Evolutionary conservation across 2,113 vertebrate genomes (phyloP), one percentile per base, ranked within the genome.

Genomic region (Channa argus): DNA sequence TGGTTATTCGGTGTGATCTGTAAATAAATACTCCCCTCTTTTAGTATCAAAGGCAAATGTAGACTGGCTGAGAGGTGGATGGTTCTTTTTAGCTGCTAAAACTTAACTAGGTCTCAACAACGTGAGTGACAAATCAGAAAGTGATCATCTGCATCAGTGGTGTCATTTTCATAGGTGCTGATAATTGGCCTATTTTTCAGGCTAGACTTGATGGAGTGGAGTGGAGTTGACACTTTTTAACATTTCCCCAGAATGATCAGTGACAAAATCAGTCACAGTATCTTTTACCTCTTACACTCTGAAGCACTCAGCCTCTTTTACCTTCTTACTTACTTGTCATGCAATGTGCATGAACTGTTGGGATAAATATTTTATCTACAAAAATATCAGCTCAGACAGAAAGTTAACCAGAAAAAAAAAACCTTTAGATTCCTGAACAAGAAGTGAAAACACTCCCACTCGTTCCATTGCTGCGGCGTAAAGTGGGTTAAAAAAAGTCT

Each of bases 391-490:
- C 45, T 61, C 44, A 67, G 37, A 63, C 38, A 65, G 24, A 24
- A 24, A 55, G 59, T 81, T 61, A 60, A 71, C 56, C 14, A 49
- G 13, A 54, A 53, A 58, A 55, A 59, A n/a, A 50, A 54, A 44
- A 71, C 5, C 53, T 56, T 69, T n/a, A 63, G 71, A 77, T 63
- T 54, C 14, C 37, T 14, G 33, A 72, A 74, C 38, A 71, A 47
- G 52, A 66, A 74, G 66, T 12, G 6, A 66, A 67, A 77, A 63
- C n/a, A 73, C 41, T 61, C 43, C 39, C 63, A 65, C 63, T 75
- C 71, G 43, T 56, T 1, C n/a, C 63, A 44, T 71, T 6, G 43
- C 64, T 63, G 59, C 53, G 37, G 8, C 1, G 6, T 64, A 51
- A 53, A 81, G 43, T 54, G 41, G 47, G 47, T 24, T 74, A 60